These are phyloP conservation scores for Exephanes ischioxanthus DNA, from an alignment of 2,888 invertebrate genomes.

Conservation along the genomic window DNA sequence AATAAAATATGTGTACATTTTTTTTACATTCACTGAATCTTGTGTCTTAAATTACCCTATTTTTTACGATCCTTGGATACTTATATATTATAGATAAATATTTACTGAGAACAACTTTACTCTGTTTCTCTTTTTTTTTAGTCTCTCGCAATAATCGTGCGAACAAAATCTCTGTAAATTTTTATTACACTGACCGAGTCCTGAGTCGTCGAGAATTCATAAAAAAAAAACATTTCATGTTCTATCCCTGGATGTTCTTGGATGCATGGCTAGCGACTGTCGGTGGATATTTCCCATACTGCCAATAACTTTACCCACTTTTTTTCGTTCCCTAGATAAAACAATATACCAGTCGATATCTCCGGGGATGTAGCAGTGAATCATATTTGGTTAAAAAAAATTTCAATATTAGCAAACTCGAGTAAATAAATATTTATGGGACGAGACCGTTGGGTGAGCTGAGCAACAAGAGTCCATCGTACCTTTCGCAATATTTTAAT, in stretches of 20 bases:
- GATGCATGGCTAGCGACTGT: not conserved
- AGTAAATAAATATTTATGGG: conserved; percentile 40
- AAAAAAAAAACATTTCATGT: too few species aligned
- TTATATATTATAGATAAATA: too few species aligned
- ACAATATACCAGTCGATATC: not conserved
- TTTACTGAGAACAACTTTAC: too few species aligned
- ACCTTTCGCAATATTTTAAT: conserved; percentile 65
- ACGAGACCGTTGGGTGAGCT: conserved; percentile 20
- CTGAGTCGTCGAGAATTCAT: not conserved
- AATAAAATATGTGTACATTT: too few species aligned
- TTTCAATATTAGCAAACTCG: conserved; percentile 4
- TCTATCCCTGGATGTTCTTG: not conserved
- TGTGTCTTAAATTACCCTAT: too few species aligned
- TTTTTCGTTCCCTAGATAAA: not conserved
- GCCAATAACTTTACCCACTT: not conserved
- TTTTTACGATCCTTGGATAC: too few species aligned
- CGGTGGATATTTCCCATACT: not conserved
- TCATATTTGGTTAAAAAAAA: not conserved
- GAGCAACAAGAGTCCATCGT: conserved; percentile 30
- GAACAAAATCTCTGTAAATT: too few species aligned
- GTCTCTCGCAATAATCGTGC: too few species aligned
- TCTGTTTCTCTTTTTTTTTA: too few species aligned
- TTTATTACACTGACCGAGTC: not conserved
- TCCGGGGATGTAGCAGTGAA: conserved; percentile 14
- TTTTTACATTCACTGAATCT: too few species aligned